Conservation (phyloP, 2,888 invertebrate species). For the Hypercompe scribonia region DNA sequence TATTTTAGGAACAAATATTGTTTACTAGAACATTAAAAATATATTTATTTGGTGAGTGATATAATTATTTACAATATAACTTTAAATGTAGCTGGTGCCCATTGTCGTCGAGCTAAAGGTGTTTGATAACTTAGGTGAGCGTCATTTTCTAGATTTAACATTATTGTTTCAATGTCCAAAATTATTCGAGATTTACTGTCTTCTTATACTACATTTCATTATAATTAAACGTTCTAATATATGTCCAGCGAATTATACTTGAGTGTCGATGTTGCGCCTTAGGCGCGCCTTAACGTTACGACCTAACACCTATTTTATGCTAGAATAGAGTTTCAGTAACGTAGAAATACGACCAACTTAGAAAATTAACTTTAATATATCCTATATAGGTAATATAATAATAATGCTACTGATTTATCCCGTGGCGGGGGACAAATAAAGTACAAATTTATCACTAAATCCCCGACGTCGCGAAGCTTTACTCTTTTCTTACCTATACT, state of each 20-base stretch:
- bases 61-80: too few species aligned
- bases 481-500: conserved; percentile 74
- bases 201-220: conserved; percentile 66
- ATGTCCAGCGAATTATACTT: conserved; percentile 65
- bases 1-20: too few species aligned
- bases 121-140: conserved; percentile 39
- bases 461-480: conserved; percentile 71
- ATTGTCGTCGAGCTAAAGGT: conserved; percentile 48
- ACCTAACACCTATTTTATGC: conserved; percentile 73
- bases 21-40: too few species aligned
- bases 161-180: conserved; percentile 76
- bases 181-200: conserved; percentile 74
- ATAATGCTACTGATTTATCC: conserved; percentile 65
- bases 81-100: conserved; percentile 12
- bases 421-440: conserved; percentile 73
- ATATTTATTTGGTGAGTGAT: too few species aligned
- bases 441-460: conserved; percentile 83
- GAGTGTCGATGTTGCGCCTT: conserved; percentile 60
- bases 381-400: conserved; percentile 67
- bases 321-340: conserved; percentile 75
- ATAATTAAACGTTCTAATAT: conserved; percentile 59
- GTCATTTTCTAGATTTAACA: conserved; percentile 50
- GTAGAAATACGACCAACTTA: conserved; percentile 83
- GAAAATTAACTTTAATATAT: conserved; percentile 70
- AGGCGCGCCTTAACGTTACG: conserved; percentile 50